phyloP scores from a whole-genome alignment of 2,113 vertebrate genomes.

The Prionailurus viverrinus region DNA sequence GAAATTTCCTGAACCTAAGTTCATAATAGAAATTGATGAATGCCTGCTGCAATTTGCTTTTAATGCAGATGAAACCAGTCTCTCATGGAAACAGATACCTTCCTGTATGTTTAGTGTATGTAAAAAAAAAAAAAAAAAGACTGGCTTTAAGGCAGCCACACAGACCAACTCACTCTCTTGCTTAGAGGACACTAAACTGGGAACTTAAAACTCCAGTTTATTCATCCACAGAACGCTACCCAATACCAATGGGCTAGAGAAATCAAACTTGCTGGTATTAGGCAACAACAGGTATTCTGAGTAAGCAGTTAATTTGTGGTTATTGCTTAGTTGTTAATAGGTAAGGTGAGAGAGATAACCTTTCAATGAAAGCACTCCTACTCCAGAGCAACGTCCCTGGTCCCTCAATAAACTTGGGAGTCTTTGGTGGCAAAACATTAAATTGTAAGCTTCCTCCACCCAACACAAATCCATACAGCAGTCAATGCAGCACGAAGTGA shows the following conservation, averaged over 20 bases:
- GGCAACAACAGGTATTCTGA: not conserved
- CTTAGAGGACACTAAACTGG: slow-evolving; percentile 50
- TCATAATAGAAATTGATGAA: slow-evolving; percentile 35
- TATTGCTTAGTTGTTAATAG: not conserved
- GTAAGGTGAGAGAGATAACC: not conserved
- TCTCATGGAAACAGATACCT: slow-evolving; percentile 61
- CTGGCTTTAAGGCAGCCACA: not conserved
- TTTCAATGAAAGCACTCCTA: not conserved
- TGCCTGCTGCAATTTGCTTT: slow-evolving; percentile 51
- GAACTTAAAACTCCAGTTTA: slow-evolving; percentile 56
- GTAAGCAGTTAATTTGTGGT: slow-evolving; percentile 11
- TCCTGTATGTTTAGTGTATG: slow-evolving; percentile 40
- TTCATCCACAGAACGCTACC: slow-evolving; percentile 37
- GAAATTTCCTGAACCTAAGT: slow-evolving; percentile 42
- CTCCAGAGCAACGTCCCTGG: not conserved
- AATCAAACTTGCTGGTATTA: not conserved
- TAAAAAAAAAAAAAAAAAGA: not conserved
- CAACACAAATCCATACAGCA: not conserved
- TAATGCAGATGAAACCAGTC: slow-evolving; percentile 10
- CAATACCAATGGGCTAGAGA: not conserved
- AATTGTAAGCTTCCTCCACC: not conserved
- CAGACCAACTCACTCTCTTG: slow-evolving; percentile 23
- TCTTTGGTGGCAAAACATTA: not conserved
- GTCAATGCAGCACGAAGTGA: not conserved
- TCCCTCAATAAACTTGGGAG: slow-evolving; percentile 17